phyloP scores from a whole-genome alignment of 2,797 vertebrate genomes.

The Sebastes itinus region DNA sequence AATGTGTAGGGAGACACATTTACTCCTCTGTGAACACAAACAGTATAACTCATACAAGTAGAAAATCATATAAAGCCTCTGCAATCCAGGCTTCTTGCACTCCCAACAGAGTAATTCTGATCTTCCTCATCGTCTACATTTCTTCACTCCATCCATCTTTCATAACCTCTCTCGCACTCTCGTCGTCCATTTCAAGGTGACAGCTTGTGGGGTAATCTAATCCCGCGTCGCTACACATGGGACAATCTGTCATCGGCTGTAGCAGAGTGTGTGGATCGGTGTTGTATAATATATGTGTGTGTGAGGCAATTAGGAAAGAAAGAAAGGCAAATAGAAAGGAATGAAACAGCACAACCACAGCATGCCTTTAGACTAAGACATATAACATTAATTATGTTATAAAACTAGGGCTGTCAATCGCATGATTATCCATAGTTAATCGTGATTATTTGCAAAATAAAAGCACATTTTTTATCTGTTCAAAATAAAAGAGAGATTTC shows the following conservation, averaged over 20 bases:
- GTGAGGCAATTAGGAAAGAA: not conserved
- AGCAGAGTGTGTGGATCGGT: not conserved
- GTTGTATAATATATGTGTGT: not conserved
- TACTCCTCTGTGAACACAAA: not conserved
- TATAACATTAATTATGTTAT: not conserved
- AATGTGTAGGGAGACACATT: slow-evolving; percentile 7
- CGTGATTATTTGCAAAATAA: no score
- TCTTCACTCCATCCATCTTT: slow-evolving; percentile 24
- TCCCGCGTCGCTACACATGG: slow-evolving; percentile 47
- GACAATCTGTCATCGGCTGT: slow-evolving; percentile 47
- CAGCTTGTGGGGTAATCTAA: slow-evolving; percentile 68
- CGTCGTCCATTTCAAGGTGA: slow-evolving; percentile 56
- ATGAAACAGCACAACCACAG: not conserved
- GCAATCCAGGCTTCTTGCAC: not conserved
- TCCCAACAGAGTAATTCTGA: not conserved
- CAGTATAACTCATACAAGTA: not conserved
- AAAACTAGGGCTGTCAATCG: no score
- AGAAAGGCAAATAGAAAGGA: not conserved
- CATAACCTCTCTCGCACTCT: not conserved
- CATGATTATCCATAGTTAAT: no score
- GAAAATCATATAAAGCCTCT: not conserved
- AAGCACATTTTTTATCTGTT: no score
- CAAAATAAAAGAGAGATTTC: no score
- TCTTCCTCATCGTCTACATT: not conserved
- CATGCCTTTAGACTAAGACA: not conserved